Evolutionary conservation across 2,888 invertebrate species (phyloP).

Genomic region (Nomada goodeniana): DNA sequence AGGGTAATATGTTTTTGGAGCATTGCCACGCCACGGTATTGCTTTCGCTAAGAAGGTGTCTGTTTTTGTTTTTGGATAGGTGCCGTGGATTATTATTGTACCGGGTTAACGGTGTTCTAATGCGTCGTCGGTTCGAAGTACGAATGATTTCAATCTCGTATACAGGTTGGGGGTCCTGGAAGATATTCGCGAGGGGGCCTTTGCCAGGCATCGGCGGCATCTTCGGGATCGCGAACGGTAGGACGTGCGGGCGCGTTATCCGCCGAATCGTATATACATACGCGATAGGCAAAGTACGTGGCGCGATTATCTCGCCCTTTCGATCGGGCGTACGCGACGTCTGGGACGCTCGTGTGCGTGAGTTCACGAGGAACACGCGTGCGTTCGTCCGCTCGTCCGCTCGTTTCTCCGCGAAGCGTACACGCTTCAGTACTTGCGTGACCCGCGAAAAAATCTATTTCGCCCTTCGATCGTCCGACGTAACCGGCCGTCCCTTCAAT

Average conservation of each 20-base stretch:
- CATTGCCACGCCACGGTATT: no score
- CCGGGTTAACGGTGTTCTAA: no score
- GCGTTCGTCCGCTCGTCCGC: conserved; percentile 27
- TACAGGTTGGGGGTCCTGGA: not conserved
- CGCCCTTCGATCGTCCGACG: not conserved
- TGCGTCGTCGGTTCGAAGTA: not conserved
- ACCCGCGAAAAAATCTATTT: not conserved
- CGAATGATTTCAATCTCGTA: not conserved
- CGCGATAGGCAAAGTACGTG: conserved; percentile 64
- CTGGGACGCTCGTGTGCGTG: conserved; percentile 42
- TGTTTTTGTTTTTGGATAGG: no score
- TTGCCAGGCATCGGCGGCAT: conserved; percentile 14
- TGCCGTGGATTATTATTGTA: no score
- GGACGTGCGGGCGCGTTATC: conserved; percentile 24
- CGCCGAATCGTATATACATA: conserved; percentile 46
- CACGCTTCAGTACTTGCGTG: conserved; percentile 23
- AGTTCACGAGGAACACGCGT: conserved; percentile 57
- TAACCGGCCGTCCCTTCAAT: no score
- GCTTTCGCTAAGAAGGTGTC: no score
- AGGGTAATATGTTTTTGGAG: no score
- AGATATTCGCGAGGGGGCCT: not conserved
- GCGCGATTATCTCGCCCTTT: conserved; percentile 68
- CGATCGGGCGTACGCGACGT: conserved; percentile 57
- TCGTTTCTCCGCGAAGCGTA: conserved; percentile 22
- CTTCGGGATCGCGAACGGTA: conserved; percentile 11